Evolutionary conservation across 2,797 vertebrate species (phyloP).

Genomic region (Ciconia nigra): DNA sequence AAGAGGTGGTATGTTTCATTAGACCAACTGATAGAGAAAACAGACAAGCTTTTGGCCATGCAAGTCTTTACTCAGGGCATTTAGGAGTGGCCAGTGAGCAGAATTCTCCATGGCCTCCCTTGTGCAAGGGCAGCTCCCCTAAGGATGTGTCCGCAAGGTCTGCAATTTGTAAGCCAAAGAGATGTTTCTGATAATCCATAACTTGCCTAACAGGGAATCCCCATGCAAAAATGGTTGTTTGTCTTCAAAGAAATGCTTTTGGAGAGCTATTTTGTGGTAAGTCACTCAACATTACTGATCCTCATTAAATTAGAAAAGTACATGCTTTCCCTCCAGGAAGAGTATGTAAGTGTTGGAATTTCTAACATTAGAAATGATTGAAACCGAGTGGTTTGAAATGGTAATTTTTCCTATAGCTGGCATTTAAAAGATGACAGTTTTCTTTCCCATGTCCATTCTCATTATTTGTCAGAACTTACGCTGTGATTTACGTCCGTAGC

Average conservation of each 20-base stretch:
- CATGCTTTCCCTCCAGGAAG: background rate
- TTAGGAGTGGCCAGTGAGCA: background rate
- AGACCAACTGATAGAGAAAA: background rate
- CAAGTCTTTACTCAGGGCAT: background rate
- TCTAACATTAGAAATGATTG: background rate
- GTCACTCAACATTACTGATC: background rate
- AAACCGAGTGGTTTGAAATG: conserved; percentile 48
- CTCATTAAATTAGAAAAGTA: conserved; percentile 40
- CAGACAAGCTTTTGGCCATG: background rate
- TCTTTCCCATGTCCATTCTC: conserved; percentile 6
- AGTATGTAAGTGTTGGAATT: background rate
- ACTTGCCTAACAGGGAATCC: background rate
- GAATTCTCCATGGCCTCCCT: background rate
- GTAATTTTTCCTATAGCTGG: conserved; percentile 25
- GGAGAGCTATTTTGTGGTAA: background rate
- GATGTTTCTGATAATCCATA: background rate
- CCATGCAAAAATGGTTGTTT: background rate
- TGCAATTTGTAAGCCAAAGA: background rate
- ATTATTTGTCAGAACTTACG: background rate
- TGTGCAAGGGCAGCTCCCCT: background rate
- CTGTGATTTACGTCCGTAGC: background rate
- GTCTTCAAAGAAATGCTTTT: background rate
- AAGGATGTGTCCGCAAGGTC: rapidly evolving
- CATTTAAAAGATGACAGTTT: conserved; percentile 14
- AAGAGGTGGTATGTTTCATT: background rate